Percentiles rank a stretch among this genome's conserved stretches.
phyloP scores from a whole-genome alignment of 2,888 invertebrate species.

The Archips crataeganus region DNA sequence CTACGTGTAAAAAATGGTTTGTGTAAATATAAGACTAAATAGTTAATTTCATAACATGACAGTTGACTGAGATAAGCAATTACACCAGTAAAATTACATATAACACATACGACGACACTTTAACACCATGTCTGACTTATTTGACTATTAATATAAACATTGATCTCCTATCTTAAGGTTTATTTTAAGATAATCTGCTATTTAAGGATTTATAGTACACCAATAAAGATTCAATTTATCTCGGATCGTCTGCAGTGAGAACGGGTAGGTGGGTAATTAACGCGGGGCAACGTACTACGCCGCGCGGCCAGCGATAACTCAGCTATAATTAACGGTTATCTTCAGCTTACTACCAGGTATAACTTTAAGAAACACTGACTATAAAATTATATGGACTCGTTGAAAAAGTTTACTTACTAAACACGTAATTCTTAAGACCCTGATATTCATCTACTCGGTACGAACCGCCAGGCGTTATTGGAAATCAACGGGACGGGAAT shows the following conservation, averaged over 20 bases:
- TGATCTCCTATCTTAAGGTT: constrained; percentile 17
- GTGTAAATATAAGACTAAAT: not conserved
- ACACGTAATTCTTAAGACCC: constrained; percentile 72
- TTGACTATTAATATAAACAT: constrained; percentile 35
- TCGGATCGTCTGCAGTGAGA: constrained; percentile 30
- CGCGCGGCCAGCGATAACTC: constrained; percentile 44
- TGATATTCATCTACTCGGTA: constrained; percentile 71
- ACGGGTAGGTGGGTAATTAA: constrained; percentile 38
- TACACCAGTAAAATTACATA: constrained; percentile 17
- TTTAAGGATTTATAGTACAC: constrained; percentile 30
- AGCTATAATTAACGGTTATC: constrained; percentile 45
- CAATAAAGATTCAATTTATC: constrained; percentile 38
- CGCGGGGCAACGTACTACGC: constrained; percentile 12
- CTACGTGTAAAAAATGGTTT: not conserved
- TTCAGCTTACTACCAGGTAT: constrained; percentile 55
- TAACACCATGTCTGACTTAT: constrained; percentile 21
- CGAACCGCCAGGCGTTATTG: constrained; percentile 49
- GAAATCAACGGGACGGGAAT: constrained; percentile 41
- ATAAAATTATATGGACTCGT: constrained; percentile 60
- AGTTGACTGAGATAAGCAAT: constrained; percentile 6
- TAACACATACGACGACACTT: constrained; percentile 25
- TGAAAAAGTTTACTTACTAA: constrained; percentile 66
- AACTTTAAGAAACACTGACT: constrained; percentile 57
- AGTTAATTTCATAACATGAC: not conserved
- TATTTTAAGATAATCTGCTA: constrained; percentile 24